These are phyloP conservation scores for Pseudococcus viburni DNA, from an alignment of 2,888 invertebrate species.

Conservation along the genomic window DNA sequence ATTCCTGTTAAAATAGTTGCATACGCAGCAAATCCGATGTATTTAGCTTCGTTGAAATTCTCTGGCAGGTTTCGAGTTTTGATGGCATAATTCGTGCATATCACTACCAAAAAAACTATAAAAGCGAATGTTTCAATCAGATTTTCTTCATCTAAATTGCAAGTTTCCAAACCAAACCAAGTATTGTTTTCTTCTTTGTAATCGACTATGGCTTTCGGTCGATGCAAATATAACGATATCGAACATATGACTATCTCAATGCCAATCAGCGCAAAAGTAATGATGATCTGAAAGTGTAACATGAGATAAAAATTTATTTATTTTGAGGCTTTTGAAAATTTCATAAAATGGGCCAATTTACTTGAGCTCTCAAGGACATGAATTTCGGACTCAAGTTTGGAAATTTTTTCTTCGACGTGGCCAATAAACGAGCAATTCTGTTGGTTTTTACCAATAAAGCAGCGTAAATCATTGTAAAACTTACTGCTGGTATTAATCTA, in stretches of 20 bases:
- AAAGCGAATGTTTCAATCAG: conserved; percentile 78
- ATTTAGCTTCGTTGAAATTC: conserved; percentile 85
- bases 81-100: conserved; percentile 85
- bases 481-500: conserved; percentile 77
- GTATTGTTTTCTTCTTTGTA: background rate
- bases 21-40: conserved; percentile 86
- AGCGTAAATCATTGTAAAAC: conserved; percentile 82
- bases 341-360: conserved; percentile 69
- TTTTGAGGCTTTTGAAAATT: too few species aligned
- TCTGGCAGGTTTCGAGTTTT: conserved; percentile 85
- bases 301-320: too few species aligned
- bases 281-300: background rate
- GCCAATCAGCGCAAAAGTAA: background rate
- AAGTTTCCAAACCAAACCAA: background rate
- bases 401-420: conserved; percentile 81
- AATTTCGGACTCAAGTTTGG: conserved; percentile 79
- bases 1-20: conserved; percentile 85
- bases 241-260: background rate
- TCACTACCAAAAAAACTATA: conserved; percentile 79
- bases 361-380: conserved; percentile 77
- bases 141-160: background rate
- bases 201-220: background rate
- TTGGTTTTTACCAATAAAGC: conserved; percentile 84
- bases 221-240: background rate
- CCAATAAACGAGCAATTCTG: conserved; percentile 81